Percentiles rank a stretch among this genome's conserved stretches.
phyloP scores from a whole-genome alignment of 2,113 vertebrate genomes.

The Cyprinodon variegatus region DNA sequence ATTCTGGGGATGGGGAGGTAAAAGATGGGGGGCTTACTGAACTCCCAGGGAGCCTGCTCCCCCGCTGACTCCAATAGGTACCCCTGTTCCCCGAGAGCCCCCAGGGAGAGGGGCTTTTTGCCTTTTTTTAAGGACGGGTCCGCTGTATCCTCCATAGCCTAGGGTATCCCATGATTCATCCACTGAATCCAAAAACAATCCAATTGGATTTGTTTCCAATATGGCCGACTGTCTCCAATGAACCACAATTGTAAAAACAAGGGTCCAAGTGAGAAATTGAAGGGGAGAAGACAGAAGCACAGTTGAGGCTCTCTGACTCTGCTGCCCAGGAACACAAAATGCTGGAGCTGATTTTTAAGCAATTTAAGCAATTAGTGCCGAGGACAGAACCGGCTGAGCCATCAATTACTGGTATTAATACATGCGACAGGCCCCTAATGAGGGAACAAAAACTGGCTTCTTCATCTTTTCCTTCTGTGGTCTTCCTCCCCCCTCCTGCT shows the following conservation, averaged over 20 bases:
- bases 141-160: too few species aligned
- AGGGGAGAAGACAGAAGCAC: not conserved
- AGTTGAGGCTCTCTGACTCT: not conserved
- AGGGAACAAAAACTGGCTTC: constrained; percentile 53
- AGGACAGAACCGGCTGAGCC: constrained; percentile 70
- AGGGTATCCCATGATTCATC: too few species aligned
- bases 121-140: too few species aligned
- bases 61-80: too few species aligned
- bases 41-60: too few species aligned
- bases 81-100: too few species aligned
- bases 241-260: not conserved
- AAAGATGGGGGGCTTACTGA: too few species aligned
- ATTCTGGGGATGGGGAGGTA: too few species aligned
- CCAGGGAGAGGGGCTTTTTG: too few species aligned
- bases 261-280: not conserved
- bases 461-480: constrained; percentile 29
- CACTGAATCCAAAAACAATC: too few species aligned
- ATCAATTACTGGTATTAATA: constrained; percentile 80
- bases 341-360: constrained; percentile 60
- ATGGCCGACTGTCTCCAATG: not conserved
- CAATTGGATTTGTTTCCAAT: too few species aligned
- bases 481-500: not conserved
- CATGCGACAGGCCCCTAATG: constrained; percentile 72
- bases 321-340: constrained; percentile 45
- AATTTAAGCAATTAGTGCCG: constrained; percentile 74